A percentile compares a stretch with the other conserved stretches of the same genome.
Evolutionary conservation across 2,888 invertebrate genomes (phyloP).

Genomic region (Drosophila anomelani): DNA sequence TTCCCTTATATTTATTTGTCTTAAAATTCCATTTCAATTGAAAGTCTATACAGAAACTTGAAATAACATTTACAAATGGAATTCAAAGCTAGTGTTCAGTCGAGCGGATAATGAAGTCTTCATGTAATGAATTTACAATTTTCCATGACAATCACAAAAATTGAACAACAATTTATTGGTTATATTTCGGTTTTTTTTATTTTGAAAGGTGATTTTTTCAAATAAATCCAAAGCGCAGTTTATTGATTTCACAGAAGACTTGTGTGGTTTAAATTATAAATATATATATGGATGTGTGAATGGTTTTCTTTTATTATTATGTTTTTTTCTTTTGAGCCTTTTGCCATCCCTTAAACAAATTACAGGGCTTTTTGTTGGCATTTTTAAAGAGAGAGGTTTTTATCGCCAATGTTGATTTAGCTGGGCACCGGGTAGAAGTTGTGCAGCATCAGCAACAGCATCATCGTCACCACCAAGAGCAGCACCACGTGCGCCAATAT

Average conservation of each 20-base stretch:
- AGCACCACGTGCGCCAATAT: slow-evolving; percentile 16
- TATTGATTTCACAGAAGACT: slow-evolving; percentile 1
- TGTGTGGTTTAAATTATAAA: not conserved
- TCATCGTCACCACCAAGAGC: slow-evolving; percentile 6
- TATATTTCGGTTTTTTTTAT: not conserved
- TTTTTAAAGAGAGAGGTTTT: not conserved
- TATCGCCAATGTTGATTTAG: slow-evolving; percentile 15
- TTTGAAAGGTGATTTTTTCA: not conserved
- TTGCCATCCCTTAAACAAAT: slow-evolving; percentile 13
- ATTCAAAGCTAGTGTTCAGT: slow-evolving; percentile 3
- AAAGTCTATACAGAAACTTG: slow-evolving; percentile 11
- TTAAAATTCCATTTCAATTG: slow-evolving; percentile 6
- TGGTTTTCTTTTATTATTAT: not conserved
- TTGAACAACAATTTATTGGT: not conserved
- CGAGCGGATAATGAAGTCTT: slow-evolving; percentile 12
- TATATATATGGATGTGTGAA: not conserved
- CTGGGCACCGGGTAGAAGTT: not conserved
- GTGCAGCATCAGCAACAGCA: slow-evolving; percentile 12
- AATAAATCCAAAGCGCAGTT: slow-evolving; percentile 8
- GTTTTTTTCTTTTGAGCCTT: not conserved
- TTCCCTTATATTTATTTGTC: not conserved
- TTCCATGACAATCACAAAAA: slow-evolving; percentile 1
- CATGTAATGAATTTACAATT: slow-evolving; percentile 17
- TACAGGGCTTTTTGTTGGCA: slow-evolving; percentile 3
- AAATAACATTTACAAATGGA: slow-evolving; percentile 15